Conservation (phyloP, 2,888 invertebrate genomes). For the Ferdinandea cuprea region DNA sequence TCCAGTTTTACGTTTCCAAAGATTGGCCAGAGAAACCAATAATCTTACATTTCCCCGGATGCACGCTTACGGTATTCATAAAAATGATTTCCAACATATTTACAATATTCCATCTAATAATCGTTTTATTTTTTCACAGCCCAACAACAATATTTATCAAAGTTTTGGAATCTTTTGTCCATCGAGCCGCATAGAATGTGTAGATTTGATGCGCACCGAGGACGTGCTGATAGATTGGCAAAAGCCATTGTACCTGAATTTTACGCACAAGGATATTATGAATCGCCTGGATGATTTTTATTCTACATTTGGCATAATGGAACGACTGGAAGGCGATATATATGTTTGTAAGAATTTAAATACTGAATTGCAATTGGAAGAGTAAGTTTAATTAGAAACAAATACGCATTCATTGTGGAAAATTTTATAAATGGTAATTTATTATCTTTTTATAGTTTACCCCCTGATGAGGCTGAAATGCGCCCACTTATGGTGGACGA, state of each 20-base stretch:
- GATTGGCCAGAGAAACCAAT: constrained; percentile 94
- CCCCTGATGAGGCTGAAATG: constrained; percentile 89
- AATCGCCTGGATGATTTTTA: constrained; percentile 90
- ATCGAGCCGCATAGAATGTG: constrained; percentile 88
- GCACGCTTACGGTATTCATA: constrained; percentile 91
- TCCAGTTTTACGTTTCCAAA: constrained; percentile 94
- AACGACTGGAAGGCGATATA: constrained; percentile 91
- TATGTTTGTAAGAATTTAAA: constrained; percentile 89
- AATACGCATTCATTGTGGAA: too few species aligned
- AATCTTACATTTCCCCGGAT: constrained; percentile 93
- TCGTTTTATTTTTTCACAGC: constrained; percentile 84
- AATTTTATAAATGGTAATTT: background rate
- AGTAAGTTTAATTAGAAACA: constrained; percentile 82
- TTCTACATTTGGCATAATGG: constrained; percentile 85
- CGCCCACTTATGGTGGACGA: constrained; percentile 90
- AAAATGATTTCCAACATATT: background rate
- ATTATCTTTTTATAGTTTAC: constrained; percentile 81
- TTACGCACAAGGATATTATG: constrained; percentile 92
- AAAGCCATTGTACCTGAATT: constrained; percentile 92
- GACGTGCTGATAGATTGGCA: constrained; percentile 91
- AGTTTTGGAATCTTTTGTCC: constrained; percentile 94
- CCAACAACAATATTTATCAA: constrained; percentile 91
- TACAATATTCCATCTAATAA: background rate
- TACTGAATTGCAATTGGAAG: constrained; percentile 85
- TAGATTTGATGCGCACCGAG: constrained; percentile 89